phyloP scores from a whole-genome alignment of 1,140 invertebrate species.

The Drosophila nigromelanica region DNA sequence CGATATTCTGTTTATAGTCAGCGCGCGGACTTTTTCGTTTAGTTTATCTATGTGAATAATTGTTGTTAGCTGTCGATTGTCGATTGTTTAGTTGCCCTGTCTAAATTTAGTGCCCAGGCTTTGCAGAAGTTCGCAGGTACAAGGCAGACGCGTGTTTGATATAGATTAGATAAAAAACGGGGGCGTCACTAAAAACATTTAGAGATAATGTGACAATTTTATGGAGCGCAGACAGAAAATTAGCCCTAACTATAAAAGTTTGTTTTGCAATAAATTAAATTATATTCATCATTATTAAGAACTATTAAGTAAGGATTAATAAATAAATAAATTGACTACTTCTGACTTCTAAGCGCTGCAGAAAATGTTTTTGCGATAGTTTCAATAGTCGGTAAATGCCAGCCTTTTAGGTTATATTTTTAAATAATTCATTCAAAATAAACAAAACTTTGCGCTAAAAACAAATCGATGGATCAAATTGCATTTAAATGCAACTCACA shows the following conservation, averaged over 20 bases:
- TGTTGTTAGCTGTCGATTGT: conserved; percentile 19
- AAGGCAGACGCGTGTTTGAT: not conserved
- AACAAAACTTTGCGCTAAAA: no score
- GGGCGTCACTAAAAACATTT: conserved; percentile 11
- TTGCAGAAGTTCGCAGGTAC: conserved; percentile 20
- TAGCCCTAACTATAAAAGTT: not conserved
- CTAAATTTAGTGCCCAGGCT: conserved; percentile 37
- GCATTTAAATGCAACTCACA: not conserved
- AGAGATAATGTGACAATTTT: conserved; percentile 32
- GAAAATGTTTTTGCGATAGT: no score
- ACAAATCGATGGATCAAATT: not conserved
- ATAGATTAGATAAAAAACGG: conserved; percentile 52
- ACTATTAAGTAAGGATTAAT: no score
- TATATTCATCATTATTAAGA: no score
- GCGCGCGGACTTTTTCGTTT: no score
- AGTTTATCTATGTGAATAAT: conserved; percentile 46
- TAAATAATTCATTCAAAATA: no score
- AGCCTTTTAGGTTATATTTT: no score
- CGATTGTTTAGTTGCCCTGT: conserved; percentile 3
- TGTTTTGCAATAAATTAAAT: no score
- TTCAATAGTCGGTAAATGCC: no score
- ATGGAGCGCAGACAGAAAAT: conserved; percentile 1
- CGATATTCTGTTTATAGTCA: conserved; percentile 34
- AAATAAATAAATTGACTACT: no score
- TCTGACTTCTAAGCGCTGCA: no score